A percentile compares a stretch with the other conserved stretches of the same genome.
Conservation (phyloP, 2,797 vertebrate genomes). For the Notolepis coatsorum region DNA sequence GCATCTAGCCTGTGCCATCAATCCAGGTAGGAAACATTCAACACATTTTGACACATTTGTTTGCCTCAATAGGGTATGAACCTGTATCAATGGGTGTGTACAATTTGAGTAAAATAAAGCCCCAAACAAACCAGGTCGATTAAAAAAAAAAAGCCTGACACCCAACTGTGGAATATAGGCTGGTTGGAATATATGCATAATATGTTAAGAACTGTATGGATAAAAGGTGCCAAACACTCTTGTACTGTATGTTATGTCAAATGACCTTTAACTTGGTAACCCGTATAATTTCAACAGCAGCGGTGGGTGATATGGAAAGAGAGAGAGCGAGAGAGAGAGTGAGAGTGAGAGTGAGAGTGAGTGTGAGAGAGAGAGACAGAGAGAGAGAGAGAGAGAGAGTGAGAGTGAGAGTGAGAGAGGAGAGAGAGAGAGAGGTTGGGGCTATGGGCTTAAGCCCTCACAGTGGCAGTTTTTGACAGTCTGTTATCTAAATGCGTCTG, state of each 20-base stretch:
- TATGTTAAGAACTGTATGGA: slow-evolving; percentile 63
- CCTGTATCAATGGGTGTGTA: slow-evolving; percentile 27
- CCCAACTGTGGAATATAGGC: slow-evolving; percentile 60
- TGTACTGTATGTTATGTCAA: slow-evolving; percentile 47
- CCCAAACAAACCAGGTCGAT: slow-evolving; percentile 36
- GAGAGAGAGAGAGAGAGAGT: slow-evolving; percentile 1
- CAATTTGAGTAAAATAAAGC: slow-evolving; percentile 22
- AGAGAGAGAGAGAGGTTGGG: slow-evolving; percentile 52
- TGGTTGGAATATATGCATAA: slow-evolving; percentile 65
- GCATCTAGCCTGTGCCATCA: slow-evolving; percentile 22
- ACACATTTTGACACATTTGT: slow-evolving; percentile 44
- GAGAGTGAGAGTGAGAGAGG: not conserved
- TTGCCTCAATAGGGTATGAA: slow-evolving; percentile 49
- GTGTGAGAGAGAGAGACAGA: slow-evolving; percentile 2
- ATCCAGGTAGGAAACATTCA: slow-evolving; percentile 70
- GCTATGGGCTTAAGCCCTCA: slow-evolving; percentile 67
- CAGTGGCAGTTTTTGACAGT: slow-evolving; percentile 77
- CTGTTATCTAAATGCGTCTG: slow-evolving; percentile 61
- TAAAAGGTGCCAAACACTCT: slow-evolving; percentile 65
- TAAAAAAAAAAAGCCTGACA: slow-evolving; percentile 40
- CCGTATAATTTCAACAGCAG: slow-evolving; percentile 83
- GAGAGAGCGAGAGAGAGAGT: slow-evolving; percentile 17
- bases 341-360: slow-evolving; percentile 8
- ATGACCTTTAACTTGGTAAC: slow-evolving; percentile 74
- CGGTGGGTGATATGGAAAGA: slow-evolving; percentile 63